phyloP scores from a whole-genome alignment of 2,797 vertebrate genomes.

The Enteromius paludinosus region DNA sequence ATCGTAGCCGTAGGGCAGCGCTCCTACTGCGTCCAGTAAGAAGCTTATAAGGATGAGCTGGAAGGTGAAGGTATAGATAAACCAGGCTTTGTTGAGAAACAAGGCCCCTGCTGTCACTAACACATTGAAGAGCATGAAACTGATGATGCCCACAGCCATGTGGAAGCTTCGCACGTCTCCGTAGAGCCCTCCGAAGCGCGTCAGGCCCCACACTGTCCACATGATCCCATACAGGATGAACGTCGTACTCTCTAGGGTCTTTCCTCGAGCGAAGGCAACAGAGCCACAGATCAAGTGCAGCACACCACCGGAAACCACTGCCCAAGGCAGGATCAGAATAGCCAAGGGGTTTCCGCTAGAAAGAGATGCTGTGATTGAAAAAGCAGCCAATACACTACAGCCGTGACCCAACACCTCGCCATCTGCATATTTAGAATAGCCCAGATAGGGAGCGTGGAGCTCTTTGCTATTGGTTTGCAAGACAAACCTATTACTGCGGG shows the following conservation, averaged over 20 bases:
- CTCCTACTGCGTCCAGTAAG: conserved; percentile 81
- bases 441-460: conserved; percentile 78
- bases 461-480: conserved; percentile 77
- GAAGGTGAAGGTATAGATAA: conserved; percentile 82
- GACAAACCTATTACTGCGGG: conserved; percentile 66
- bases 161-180: conserved; percentile 79
- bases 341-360: conserved; percentile 68
- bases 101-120: conserved; percentile 80
- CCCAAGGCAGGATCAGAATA: conserved; percentile 83
- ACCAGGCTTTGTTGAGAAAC: conserved; percentile 83
- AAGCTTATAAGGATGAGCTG: conserved; percentile 86
- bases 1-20: conserved; percentile 82
- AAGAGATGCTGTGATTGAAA: conserved; percentile 78
- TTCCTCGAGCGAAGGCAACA: conserved; percentile 85
- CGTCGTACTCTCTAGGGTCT: conserved; percentile 88
- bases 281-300: conserved; percentile 82
- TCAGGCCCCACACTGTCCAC: conserved; percentile 88
- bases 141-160: conserved; percentile 78
- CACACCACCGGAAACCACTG: conserved; percentile 82
- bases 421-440: conserved; percentile 87
- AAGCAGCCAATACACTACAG: conserved; percentile 83
- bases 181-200: conserved; percentile 80
- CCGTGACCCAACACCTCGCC: conserved; percentile 83
- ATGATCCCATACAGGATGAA: conserved; percentile 86
- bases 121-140: conserved; percentile 86